Evolutionary conservation across 2,797 vertebrate genomes (phyloP), one percentile per base, ranked within the genome.

Genomic region (Karalla daura): DNA sequence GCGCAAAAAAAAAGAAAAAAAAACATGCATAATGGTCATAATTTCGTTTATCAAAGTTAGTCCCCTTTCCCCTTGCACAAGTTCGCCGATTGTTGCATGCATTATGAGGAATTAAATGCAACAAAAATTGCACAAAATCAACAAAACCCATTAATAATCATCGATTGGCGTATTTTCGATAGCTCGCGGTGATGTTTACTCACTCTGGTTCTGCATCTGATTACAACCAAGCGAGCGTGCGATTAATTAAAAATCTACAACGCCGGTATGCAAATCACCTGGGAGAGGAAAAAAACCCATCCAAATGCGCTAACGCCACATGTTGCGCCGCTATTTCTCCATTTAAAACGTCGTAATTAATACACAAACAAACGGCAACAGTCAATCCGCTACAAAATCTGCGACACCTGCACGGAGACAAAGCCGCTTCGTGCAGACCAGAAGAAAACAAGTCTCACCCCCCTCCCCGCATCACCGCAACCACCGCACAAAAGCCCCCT

Each of bases 401-500:
- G 74, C 52, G 32, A 37, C 74, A 83, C 80, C 80, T 83, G 81
- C 73, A 44, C 72, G 33, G 71, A 82, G 77, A 87, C 86, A 90
- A 88, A 84, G 75, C 56, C 81, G 65, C 79, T 28, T 70, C 64
- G 53, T n/a, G 64, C 69, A 72, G 69, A 20, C n/a, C 60, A 36
- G 30, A 67, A 25, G 51, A 64, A 78, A 81, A 85, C 78, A 84
- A 62, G 81, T n/a, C n/a, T n/a, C n/a, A n/a, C n/a, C 58, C 60
- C 50, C 45, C 27, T 55, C 64, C 63, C 55, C 50, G 51, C 86
- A 84, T 63, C 54, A 73, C 65, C 73, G 49, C 66, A 24, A 54
- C 18, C 53, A 63, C 23, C 46, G 24, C 21, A 18, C 44, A 37
- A 9, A 33, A 3, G 7, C 32, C 3, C 32, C 3, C 32, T 4